Base-by-base conservation (phyloP, 2,113 vertebrate genomes). In the Lepus americanus region DNA sequence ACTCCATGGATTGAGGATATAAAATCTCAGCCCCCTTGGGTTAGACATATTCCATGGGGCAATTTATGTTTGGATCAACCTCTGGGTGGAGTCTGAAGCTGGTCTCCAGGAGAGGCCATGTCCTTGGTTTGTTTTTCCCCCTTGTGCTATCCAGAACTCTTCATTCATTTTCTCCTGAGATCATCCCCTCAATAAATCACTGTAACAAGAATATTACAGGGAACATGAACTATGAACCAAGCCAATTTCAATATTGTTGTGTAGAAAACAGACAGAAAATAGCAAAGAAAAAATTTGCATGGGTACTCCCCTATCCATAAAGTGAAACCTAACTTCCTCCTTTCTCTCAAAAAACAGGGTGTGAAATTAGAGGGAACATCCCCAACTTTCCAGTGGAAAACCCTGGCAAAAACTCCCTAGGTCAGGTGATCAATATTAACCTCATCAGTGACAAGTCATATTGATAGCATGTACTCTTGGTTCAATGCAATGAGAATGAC, bases 241-340 rank as follows among this genome's bases (percentile, higher is more conserved):
- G 63, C 31, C 67, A 55, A 55, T 77, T 16, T 92, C 3, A n/a
- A 11, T 78, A 61, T 27, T 33, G 6, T 23, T 81, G 10, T 17
- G n/a, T 55, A 86, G 29, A 76, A 94, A 90, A 66, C 20, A 87
- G 59, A 44, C 3, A 86, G 55, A 84, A 86, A 92, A 82, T 9
- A 77, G 39, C 14, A 51, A 82, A 87, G 20, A 29, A 74, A 86
- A 64, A 51, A 23, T 19, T 5, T 23, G 36, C n/a, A 16, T 33
- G 33, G 17, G 2, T 59, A 49, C 3, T 76, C 13, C 29, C 14
- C 44, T 64, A 11, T 72, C 55, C 19, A 44, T 39, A 33, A 86
- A 73, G 6, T 4, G 10, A 23, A 66, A 8, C 27, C 63, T 70
- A 55, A 53, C 5, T 90, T 22, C 27, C 16, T 72, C 5, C 20